Conservation (phyloP, 2,113 vertebrate species). For the Triplophysa rosa region DNA sequence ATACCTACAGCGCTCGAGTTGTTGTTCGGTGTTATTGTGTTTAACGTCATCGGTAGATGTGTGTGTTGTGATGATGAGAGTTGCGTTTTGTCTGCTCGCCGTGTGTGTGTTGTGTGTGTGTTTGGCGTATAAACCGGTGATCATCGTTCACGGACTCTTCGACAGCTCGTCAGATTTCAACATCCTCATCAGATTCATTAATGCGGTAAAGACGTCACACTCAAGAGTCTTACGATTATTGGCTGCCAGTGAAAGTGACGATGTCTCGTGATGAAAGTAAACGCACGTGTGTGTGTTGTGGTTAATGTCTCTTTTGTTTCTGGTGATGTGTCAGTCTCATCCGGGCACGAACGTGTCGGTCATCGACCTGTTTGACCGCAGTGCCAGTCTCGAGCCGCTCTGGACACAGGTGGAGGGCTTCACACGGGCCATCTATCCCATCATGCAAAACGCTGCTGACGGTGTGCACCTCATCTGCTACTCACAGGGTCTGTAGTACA, state of each 20-base stretch:
- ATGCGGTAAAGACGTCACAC: constrained; percentile 67
- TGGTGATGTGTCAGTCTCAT: constrained; percentile 75
- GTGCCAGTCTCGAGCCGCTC: constrained; percentile 82
- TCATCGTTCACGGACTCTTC: constrained; percentile 88
- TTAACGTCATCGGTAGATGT: not conserved
- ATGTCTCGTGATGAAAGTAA: too few relatives aligned
- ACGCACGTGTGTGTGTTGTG: not conserved
- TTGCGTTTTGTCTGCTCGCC: not conserved
- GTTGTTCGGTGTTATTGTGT: not conserved
- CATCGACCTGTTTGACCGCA: constrained; percentile 85
- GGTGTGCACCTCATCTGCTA: constrained; percentile 85
- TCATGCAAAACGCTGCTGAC: constrained; percentile 82
- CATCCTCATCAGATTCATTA: constrained; percentile 77
- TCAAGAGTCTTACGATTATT: too few relatives aligned
- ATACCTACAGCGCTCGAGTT: not conserved
- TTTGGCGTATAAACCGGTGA: constrained; percentile 81
- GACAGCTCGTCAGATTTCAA: constrained; percentile 83
- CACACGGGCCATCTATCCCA: constrained; percentile 80
- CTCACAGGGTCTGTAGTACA: constrained; percentile 73
- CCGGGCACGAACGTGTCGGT: constrained; percentile 85
- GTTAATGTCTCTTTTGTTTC: not conserved
- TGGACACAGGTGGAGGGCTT: constrained; percentile 91
- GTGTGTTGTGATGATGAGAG: not conserved
- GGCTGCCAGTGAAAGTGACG: too few relatives aligned
- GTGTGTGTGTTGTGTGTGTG: constrained; percentile 69